Conservation (phyloP, 2,797 vertebrate species). For the Mus caroli region DNA sequence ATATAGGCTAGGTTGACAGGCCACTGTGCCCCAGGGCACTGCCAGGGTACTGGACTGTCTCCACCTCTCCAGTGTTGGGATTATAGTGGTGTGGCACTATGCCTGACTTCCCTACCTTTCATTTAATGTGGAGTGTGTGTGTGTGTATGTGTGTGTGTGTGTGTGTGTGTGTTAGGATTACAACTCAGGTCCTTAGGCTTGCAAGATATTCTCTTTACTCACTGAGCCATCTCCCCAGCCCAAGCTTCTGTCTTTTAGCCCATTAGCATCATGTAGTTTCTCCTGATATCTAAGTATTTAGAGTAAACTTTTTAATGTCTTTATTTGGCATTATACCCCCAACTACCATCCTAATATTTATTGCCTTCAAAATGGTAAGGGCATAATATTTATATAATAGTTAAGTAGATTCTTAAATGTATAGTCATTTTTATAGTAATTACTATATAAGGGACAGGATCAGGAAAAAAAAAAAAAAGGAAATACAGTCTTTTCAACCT, state of each 20-base stretch:
- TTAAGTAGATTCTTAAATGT: constrained; percentile 34
- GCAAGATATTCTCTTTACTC: neutral
- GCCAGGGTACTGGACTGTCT: neutral
- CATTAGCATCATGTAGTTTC: neutral
- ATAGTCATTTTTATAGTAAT: constrained; percentile 47
- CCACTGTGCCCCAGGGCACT: neutral
- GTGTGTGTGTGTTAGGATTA: neutral
- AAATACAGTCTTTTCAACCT: neutral
- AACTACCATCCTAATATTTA: neutral
- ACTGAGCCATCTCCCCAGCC: neutral
- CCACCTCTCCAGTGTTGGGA: neutral
- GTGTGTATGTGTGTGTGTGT: neutral
- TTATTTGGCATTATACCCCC: neutral
- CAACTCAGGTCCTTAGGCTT: neutral
- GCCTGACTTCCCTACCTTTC: neutral
- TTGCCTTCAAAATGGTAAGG: constrained; percentile 34
- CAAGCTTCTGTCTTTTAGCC: neutral
- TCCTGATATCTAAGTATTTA: neutral
- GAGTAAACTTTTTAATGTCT: neutral
- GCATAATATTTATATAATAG: neutral
- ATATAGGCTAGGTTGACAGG: neutral
- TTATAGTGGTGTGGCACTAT: neutral
- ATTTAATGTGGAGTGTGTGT: neutral
- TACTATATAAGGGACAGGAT: constrained; percentile 17
- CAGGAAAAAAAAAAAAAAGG: constrained; percentile 16